Evolutionary conservation across 1,140 invertebrate species (phyloP).

Genomic region (Tachypleus tridentatus): DNA sequence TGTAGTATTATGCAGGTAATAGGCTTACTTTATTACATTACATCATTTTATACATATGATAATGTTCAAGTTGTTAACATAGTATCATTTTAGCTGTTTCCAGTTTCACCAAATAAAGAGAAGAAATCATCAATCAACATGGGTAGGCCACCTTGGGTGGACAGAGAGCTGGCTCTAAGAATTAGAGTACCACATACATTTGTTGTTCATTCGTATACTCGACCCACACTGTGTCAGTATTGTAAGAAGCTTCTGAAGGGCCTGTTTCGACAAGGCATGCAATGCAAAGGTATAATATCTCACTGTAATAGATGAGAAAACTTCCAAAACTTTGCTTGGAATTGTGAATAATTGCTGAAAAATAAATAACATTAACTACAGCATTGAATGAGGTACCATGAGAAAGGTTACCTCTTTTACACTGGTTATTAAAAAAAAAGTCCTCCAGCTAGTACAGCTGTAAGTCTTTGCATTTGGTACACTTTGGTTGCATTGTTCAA

Average conservation of each 20-base stretch:
- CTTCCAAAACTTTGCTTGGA: no score
- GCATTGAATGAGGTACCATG: no score
- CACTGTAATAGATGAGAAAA: no score
- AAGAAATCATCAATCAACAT: constrained; percentile 52
- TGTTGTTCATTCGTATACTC: constrained; percentile 64
- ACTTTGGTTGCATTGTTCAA: no score
- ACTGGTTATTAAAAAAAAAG: no score
- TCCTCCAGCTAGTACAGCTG: no score
- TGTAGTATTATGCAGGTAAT: no score
- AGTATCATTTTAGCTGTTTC: constrained; percentile 7
- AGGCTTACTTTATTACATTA: no score
- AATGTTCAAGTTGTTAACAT: neutral
- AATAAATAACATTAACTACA: no score
- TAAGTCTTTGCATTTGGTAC: no score
- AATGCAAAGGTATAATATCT: constrained; percentile 56
- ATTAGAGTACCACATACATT: constrained; percentile 82
- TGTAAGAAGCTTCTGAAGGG: constrained; percentile 93
- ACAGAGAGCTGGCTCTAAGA: constrained; percentile 51
- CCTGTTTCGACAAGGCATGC: constrained; percentile 90
- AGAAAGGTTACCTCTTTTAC: no score
- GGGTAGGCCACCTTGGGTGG: constrained; percentile 59
- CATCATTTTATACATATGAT: neutral
- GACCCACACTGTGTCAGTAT: constrained; percentile 88
- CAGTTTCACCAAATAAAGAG: constrained; percentile 27
- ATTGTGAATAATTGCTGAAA: no score